Evolutionary conservation across 2,888 invertebrate species (phyloP).

Genomic region (Dasypolia templi): DNA sequence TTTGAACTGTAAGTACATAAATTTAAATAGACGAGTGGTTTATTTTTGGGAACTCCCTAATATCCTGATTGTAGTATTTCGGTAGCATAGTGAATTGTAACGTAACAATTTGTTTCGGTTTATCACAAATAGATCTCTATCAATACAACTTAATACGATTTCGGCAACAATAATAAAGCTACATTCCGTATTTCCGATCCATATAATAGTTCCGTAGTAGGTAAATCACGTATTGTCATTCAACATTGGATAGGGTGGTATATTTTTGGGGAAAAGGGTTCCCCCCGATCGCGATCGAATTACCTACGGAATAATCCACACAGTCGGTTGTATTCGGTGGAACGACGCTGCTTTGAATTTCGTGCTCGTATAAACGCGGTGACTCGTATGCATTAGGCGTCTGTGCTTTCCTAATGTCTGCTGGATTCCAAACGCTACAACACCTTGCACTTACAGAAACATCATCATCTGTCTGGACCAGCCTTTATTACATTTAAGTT

Average conservation of each 20-base stretch:
- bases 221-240: constrained; percentile 44
- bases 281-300: constrained; percentile 49
- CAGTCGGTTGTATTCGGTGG: constrained; percentile 14
- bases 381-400: constrained; percentile 69
- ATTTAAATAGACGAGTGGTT: constrained; percentile 7
- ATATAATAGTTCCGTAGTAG: constrained; percentile 14
- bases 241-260: constrained; percentile 43
- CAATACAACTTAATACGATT: constrained; percentile 19
- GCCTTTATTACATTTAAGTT: neutral
- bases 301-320: constrained; percentile 42
- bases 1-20: constrained; percentile 3
- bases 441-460: constrained; percentile 45
- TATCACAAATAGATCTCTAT: constrained; percentile 7
- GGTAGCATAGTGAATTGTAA: constrained; percentile 22
- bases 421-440: constrained; percentile 66
- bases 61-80: constrained; percentile 3
- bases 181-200: neutral
- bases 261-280: constrained; percentile 50
- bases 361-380: constrained; percentile 31
- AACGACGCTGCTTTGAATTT: constrained; percentile 29
- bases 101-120: constrained; percentile 22
- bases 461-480: neutral
- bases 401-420: constrained; percentile 63
- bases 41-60: constrained; percentile 19
- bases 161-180: neutral